Evolutionary conservation across 2,113 vertebrate species (phyloP).

Genomic region (Mastomys coucha): DNA sequence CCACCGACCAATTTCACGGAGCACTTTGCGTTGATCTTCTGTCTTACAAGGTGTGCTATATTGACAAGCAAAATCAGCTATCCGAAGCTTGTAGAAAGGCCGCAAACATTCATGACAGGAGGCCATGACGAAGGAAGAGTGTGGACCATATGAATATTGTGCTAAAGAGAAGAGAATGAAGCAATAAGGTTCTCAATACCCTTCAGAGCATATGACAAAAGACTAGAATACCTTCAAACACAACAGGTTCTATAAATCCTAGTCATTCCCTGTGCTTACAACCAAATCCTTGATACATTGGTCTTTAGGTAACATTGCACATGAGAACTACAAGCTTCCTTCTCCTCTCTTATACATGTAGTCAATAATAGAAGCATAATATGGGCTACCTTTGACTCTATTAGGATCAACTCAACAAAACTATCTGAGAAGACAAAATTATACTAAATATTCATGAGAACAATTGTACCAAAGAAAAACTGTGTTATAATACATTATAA

Average conservation of each 20-base stretch:
- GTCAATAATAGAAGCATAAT: background rate
- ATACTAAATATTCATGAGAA: background rate
- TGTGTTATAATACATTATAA: background rate
- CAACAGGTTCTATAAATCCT: background rate
- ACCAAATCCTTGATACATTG: too few species aligned
- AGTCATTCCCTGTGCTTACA: background rate
- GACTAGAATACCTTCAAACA: background rate
- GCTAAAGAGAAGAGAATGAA: background rate
- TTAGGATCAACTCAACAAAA: background rate
- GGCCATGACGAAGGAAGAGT: background rate
- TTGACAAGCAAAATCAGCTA: background rate
- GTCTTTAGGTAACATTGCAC: too few species aligned
- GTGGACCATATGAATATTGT: too few species aligned
- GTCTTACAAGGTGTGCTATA: background rate
- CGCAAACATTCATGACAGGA: too few species aligned
- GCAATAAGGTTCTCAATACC: fast-evolving
- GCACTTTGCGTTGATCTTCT: background rate
- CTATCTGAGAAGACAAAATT: background rate
- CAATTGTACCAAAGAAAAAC: too few species aligned
- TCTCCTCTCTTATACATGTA: background rate
- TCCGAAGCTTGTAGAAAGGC: background rate
- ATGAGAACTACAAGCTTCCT: background rate
- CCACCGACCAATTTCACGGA: background rate
- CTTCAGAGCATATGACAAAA: background rate
- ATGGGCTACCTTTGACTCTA: background rate